phyloP scores from a whole-genome alignment of 2,888 invertebrate genomes.

The Lucinisca nassula region DNA sequence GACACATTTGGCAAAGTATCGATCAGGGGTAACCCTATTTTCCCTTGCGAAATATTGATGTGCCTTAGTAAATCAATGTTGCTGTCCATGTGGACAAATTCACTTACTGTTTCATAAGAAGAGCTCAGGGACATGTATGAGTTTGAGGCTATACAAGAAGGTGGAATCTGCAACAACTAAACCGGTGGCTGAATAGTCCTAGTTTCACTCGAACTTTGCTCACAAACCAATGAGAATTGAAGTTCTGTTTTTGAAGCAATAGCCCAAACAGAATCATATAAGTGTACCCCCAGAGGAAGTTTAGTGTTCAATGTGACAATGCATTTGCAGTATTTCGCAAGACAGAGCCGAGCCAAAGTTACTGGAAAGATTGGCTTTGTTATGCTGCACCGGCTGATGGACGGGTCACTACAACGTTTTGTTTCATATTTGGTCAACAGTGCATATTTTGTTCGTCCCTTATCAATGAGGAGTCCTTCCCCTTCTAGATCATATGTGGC shows the following conservation, averaged over 20 bases:
- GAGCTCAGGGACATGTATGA: not conserved
- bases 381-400: not conserved
- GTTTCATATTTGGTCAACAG: not conserved
- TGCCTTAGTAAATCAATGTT: not conserved
- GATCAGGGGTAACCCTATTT: not conserved
- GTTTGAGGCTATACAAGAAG: not conserved
- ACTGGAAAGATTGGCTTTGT: not conserved
- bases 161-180: not conserved
- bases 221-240: not conserved
- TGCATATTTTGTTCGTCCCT: not conserved
- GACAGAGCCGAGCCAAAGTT: not conserved
- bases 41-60: not conserved
- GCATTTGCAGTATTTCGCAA: not conserved
- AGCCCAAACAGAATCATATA: not conserved
- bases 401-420: not conserved
- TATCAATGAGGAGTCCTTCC: not conserved
- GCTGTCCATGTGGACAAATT: not conserved
- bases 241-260: not conserved
- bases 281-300: not conserved
- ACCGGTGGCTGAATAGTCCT: not conserved
- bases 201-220: not conserved
- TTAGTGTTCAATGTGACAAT: not conserved
- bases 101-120: not conserved
- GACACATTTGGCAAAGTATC: not conserved
- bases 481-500: not conserved